A percentile compares a stretch with the other conserved stretches of the same genome.
Conservation (phyloP, 1,140 invertebrate species). For the Sycophaga agraensis region DNA sequence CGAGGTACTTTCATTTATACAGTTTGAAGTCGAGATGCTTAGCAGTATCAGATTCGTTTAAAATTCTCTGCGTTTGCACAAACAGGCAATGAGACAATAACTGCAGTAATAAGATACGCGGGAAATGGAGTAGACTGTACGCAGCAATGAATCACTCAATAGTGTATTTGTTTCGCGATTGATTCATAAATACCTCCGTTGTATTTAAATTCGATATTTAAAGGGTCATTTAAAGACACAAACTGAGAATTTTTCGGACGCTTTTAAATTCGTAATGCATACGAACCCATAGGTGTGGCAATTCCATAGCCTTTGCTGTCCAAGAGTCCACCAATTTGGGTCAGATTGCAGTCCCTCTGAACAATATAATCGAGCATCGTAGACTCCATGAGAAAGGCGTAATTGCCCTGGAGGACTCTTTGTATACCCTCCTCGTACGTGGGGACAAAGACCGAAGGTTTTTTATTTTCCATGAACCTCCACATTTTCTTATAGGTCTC, state of each 20-base stretch:
- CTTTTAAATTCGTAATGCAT: neutral
- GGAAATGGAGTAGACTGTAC: too few species aligned
- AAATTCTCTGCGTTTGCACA: too few species aligned
- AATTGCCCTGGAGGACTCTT: constrained; percentile 74
- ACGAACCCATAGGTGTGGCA: constrained; percentile 60
- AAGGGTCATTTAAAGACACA: neutral
- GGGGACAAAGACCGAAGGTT: constrained; percentile 71
- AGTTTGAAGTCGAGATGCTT: too few species aligned
- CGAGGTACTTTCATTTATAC: too few species aligned
- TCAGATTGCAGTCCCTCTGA: constrained; percentile 89
- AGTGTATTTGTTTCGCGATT: too few species aligned
- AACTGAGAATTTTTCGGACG: neutral
- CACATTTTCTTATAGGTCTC: constrained; percentile 88
- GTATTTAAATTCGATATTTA: neutral
- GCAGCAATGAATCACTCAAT: too few species aligned
- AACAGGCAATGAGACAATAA: too few species aligned
- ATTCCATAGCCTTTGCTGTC: constrained; percentile 81
- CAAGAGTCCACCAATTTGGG: constrained; percentile 87
- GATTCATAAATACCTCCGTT: too few species aligned
- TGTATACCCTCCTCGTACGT: constrained; percentile 79
- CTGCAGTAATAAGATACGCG: too few species aligned
- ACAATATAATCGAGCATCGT: constrained; percentile 89
- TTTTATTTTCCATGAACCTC: constrained; percentile 77
- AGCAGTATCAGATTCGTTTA: too few species aligned
- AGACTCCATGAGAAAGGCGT: constrained; percentile 94